phyloP scores from a whole-genome alignment of 1,140 invertebrate genomes.

The Pectinophora gossypiella region DNA sequence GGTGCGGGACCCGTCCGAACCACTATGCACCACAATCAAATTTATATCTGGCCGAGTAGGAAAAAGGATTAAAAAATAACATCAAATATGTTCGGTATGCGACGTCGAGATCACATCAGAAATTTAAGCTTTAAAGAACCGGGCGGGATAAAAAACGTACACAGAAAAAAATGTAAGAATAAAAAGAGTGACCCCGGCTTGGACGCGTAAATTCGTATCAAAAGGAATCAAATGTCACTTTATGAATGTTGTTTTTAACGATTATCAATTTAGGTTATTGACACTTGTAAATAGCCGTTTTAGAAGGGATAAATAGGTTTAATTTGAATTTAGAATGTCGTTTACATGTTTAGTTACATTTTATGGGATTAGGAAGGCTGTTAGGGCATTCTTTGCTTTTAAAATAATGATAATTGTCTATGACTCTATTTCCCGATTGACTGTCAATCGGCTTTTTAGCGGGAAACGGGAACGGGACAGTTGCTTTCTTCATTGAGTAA shows the following conservation, averaged over 20 bases:
- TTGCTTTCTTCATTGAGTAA: no score
- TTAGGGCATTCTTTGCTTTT: no score
- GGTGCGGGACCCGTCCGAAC: not conserved
- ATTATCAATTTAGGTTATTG: conserved; percentile 16
- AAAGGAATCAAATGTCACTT: conserved; percentile 64
- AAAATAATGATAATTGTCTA: no score
- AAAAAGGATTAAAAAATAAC: conserved; percentile 52
- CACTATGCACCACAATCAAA: conserved; percentile 26
- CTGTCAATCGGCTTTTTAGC: no score
- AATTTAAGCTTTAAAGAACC: conserved; percentile 62
- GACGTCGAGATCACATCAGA: conserved; percentile 65
- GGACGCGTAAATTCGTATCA: conserved; percentile 65
- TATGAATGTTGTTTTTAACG: conserved; percentile 17
- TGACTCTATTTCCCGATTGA: no score
- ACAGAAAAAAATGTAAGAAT: conserved; percentile 35
- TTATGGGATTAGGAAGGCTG: no score
- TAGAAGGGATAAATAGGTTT: not conserved
- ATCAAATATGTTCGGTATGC: conserved; percentile 71
- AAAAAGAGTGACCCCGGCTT: conserved; percentile 36
- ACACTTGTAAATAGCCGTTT: conserved; percentile 3
- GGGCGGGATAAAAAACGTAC: conserved; percentile 31
- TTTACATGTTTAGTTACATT: no score
- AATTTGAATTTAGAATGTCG: not conserved
- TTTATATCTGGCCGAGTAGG: conserved; percentile 33
- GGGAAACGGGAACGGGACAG: no score